These are phyloP conservation scores for Zygaena filipendulae DNA, from an alignment of 2,888 invertebrate species.

Conservation along the genomic window DNA sequence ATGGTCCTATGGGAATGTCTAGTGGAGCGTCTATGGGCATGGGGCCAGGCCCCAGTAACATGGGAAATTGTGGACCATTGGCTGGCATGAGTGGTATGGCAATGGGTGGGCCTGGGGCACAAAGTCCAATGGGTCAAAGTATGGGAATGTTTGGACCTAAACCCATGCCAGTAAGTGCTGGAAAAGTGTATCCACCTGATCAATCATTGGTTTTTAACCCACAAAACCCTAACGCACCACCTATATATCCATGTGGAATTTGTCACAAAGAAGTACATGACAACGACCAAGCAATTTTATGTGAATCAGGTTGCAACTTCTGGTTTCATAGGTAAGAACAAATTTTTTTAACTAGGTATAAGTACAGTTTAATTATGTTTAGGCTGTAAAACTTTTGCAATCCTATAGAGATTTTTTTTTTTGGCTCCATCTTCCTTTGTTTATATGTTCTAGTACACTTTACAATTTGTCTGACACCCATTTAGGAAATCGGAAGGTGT, in stretches of 20 bases:
- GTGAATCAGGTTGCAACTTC: slow-evolving; percentile 98
- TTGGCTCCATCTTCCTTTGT: no score
- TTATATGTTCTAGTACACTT: no score
- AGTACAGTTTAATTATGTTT: not conserved
- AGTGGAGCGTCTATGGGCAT: slow-evolving; percentile 56
- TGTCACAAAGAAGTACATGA: slow-evolving; percentile 99
- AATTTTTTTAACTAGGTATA: slow-evolving; percentile 5
- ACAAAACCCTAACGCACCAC: slow-evolving; percentile 98
- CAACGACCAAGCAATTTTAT: slow-evolving; percentile 97
- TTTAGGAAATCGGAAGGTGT: no score
- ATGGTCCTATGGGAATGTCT: slow-evolving; percentile 63
- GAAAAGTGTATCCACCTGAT: slow-evolving; percentile 93
- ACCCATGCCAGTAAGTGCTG: slow-evolving; percentile 92
- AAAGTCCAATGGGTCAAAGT: slow-evolving; percentile 70
- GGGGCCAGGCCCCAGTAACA: slow-evolving; percentile 58
- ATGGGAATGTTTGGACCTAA: slow-evolving; percentile 80
- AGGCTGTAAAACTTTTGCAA: no score
- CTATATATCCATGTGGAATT: slow-evolving; percentile 96
- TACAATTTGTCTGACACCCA: no score
- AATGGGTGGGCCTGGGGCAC: slow-evolving; percentile 61
- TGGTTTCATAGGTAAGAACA: slow-evolving; percentile 92
- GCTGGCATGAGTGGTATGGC: slow-evolving; percentile 66
- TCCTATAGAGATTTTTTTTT: no score
- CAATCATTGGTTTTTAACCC: slow-evolving; percentile 98
- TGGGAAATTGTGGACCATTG: slow-evolving; percentile 60